Percentiles rank a stretch among this genome's conserved stretches.
These are phyloP conservation scores for Chlorops oryzae DNA, from an alignment of 1,140 invertebrate species.

Conservation along the genomic window DNA sequence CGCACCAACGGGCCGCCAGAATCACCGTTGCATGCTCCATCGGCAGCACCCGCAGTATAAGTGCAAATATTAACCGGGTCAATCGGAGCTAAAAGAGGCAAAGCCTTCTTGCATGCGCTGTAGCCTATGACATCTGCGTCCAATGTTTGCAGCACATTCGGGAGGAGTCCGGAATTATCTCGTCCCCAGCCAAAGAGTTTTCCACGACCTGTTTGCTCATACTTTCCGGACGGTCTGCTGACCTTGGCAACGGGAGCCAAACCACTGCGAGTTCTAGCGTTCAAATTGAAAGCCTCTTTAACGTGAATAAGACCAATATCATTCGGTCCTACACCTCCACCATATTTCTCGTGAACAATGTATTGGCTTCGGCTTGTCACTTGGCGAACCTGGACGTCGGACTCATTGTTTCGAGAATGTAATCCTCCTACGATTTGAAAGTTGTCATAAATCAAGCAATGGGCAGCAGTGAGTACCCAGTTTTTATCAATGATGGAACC, in stretches of 20 bases:
- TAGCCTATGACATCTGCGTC: constrained; percentile 32
- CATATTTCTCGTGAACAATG: constrained; percentile 48
- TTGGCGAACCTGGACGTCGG: constrained; percentile 3
- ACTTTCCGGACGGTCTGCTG: constrained; percentile 39
- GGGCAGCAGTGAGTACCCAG: constrained; percentile 12
- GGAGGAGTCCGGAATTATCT: constrained; percentile 16
- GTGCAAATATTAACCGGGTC: constrained; percentile 54
- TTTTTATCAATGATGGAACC: constrained; percentile 4
- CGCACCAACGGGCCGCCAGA: constrained; percentile 58
- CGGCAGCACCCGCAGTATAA: constrained; percentile 51
- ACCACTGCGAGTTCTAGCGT: constrained; percentile 7
- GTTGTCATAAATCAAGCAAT: constrained; percentile 1
- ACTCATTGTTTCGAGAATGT: constrained; percentile 40
- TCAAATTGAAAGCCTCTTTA: constrained; percentile 48
- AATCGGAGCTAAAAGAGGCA: neutral
- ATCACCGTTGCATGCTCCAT: constrained; percentile 59
- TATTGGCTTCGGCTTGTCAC: neutral
- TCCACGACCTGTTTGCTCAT: constrained; percentile 30
- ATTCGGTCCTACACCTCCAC: constrained; percentile 48
- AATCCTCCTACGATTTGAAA: constrained; percentile 3
- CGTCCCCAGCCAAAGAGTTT: constrained; percentile 47
- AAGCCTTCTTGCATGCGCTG: neutral
- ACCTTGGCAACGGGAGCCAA: constrained; percentile 48
- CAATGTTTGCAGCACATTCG: constrained; percentile 33
- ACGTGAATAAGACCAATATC: constrained; percentile 57